A percentile compares a stretch with the other conserved stretches of the same genome.
Evolutionary conservation across 2,113 vertebrate genomes (phyloP).

Genomic region (Mionectes macconnelli): DNA sequence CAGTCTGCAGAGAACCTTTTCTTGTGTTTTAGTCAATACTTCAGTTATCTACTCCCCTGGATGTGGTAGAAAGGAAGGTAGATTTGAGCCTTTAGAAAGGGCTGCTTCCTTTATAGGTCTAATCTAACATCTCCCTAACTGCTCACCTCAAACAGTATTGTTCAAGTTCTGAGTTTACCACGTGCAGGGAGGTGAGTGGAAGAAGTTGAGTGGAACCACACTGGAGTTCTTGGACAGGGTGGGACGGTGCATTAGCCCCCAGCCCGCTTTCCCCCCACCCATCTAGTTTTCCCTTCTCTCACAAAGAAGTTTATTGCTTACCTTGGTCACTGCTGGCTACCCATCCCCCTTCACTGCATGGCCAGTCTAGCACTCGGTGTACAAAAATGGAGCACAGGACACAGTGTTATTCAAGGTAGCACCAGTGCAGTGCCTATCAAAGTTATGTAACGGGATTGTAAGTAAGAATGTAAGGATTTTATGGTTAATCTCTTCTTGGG

Average conservation of each 20-base stretch:
- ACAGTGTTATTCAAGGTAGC: not conserved
- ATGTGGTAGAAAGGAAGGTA: not conserved
- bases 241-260: not conserved
- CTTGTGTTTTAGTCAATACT: not conserved
- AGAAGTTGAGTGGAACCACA: accelerated
- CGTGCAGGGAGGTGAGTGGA: not conserved
- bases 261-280: not conserved
- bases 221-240: not conserved
- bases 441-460: not conserved
- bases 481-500: not conserved
- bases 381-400: not conserved
- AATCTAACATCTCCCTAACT: not conserved
- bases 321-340: not conserved
- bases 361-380: not conserved
- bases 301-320: not conserved
- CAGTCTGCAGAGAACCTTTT: not conserved
- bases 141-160: not conserved
- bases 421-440: not conserved
- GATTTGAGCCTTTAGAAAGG: not conserved
- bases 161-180: not conserved
- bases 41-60: not conserved
- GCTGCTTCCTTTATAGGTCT: not conserved
- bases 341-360: not conserved
- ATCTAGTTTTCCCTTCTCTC: not conserved
- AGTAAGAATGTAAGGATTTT: not conserved